These are phyloP conservation scores for Eulemur rubriventer DNA, from an alignment of 2,797 vertebrate genomes.

Conservation along the genomic window DNA sequence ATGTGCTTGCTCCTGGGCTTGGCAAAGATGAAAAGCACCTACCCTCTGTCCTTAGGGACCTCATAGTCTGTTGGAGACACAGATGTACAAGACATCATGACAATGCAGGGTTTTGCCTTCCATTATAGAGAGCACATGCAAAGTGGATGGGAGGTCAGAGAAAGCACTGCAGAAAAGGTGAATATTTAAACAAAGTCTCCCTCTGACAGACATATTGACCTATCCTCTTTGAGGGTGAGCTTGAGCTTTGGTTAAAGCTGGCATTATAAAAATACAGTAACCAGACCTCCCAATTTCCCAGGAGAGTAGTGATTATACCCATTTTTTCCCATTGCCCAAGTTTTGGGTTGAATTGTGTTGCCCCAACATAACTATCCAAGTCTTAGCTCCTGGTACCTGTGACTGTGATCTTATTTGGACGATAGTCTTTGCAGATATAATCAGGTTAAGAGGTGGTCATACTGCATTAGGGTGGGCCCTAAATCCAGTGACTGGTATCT, in stretches of 20 bases:
- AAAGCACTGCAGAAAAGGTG: neutral
- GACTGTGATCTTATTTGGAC: neutral
- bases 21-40: neutral
- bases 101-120: neutral
- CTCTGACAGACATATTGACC: neutral
- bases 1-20: neutral
- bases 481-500: neutral
- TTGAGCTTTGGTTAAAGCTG: slow-evolving; percentile 23
- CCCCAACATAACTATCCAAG: neutral
- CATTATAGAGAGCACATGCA: neutral
- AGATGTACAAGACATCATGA: neutral
- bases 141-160: neutral
- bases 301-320: neutral
- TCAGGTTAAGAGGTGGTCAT: neutral
- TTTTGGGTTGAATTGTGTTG: neutral
- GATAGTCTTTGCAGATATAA: neutral
- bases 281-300: neutral
- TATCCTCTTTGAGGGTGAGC: neutral
- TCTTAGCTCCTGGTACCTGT: neutral
- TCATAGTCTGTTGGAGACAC: neutral
- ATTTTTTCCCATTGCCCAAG: neutral
- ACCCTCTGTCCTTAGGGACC: neutral
- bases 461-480: neutral
- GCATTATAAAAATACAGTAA: neutral
- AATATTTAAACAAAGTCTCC: neutral